phyloP scores from a whole-genome alignment of 2,797 vertebrate genomes.

The Catostomus latipinnis region DNA sequence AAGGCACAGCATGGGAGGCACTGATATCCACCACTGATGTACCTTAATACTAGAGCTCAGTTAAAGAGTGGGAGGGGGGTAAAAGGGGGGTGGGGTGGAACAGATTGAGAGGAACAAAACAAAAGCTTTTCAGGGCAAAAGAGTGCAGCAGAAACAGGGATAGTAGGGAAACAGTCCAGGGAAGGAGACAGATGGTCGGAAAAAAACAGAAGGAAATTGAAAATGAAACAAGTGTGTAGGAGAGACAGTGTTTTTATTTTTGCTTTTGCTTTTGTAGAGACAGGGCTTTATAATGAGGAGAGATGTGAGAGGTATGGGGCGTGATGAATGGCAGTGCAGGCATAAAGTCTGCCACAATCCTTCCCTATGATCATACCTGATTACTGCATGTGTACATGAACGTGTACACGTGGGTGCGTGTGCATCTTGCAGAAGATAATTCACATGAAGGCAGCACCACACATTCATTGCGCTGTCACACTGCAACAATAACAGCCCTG shows the following conservation, averaged over 20 bases:
- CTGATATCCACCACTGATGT: slow-evolving; percentile 32
- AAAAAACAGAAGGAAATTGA: slow-evolving; percentile 10
- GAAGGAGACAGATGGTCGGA: slow-evolving; percentile 28
- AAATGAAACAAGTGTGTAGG: slow-evolving; percentile 31
- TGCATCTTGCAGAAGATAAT: slow-evolving; percentile 3
- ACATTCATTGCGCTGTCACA: slow-evolving; percentile 42
- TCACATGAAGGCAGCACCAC: slow-evolving; percentile 27
- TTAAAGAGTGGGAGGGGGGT: slow-evolving; percentile 18
- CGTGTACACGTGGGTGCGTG: neutral
- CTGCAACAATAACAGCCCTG: slow-evolving; percentile 20
- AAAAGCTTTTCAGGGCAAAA: slow-evolving; percentile 28
- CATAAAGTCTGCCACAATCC: slow-evolving; percentile 33
- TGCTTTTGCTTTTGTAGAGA: slow-evolving; percentile 28
- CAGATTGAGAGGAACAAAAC: slow-evolving; percentile 43
- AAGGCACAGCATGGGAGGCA: slow-evolving; percentile 38
- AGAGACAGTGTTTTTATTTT: slow-evolving; percentile 14
- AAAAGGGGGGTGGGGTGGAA: slow-evolving; percentile 28
- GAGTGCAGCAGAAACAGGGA: slow-evolving; percentile 22
- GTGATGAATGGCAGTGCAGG: slow-evolving; percentile 43
- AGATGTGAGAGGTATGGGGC: slow-evolving; percentile 43
- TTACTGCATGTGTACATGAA: slow-evolving; percentile 37
- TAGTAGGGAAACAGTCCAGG: slow-evolving; percentile 16
- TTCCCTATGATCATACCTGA: slow-evolving; percentile 49
- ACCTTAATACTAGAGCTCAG: slow-evolving; percentile 46
- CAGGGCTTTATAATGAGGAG: slow-evolving; percentile 46